These are phyloP conservation scores for Pungitius pungitius DNA, from an alignment of 2,113 vertebrate genomes.

Conservation along the genomic window DNA sequence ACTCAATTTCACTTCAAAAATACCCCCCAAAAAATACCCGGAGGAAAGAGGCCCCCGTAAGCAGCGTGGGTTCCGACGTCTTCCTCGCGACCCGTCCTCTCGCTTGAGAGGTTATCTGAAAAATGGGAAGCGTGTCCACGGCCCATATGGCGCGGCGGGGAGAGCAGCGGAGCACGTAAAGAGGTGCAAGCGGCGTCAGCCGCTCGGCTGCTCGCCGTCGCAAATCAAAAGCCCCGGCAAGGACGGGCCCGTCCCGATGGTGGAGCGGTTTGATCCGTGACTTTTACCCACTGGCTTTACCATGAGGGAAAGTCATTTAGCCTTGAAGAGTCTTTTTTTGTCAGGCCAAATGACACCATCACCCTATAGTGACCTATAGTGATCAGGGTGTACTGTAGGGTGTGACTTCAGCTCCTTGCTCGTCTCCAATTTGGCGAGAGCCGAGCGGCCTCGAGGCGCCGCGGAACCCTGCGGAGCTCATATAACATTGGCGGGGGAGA, in stretches of 20 bases:
- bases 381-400: conserved; percentile 42
- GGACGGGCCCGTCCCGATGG: conserved; percentile 52
- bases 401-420: conserved; percentile 18
- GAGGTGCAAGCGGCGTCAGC: conserved; percentile 77
- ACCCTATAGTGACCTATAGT: neutral
- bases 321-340: neutral
- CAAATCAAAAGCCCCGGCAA: conserved; percentile 71
- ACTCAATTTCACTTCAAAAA: conserved; percentile 38
- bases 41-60: conserved; percentile 8
- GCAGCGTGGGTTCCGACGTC: conserved; percentile 33
- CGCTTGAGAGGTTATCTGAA: conserved; percentile 84
- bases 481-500: conserved; percentile 27
- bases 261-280: conserved; percentile 47
- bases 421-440: conserved; percentile 33
- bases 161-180: conserved; percentile 74
- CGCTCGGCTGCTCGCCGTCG: conserved; percentile 73
- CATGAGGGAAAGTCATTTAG: conserved; percentile 7
- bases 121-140: conserved; percentile 76
- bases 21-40: conserved; percentile 8
- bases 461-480: conserved; percentile 26
- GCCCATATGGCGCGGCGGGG: conserved; percentile 78
- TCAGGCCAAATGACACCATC: conserved; percentile 1
- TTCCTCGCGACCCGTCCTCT: conserved; percentile 68
- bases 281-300: conserved; percentile 24
- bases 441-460: conserved; percentile 40